Conservation (phyloP, 2,888 invertebrate genomes). For the Aphidius colemani region DNA sequence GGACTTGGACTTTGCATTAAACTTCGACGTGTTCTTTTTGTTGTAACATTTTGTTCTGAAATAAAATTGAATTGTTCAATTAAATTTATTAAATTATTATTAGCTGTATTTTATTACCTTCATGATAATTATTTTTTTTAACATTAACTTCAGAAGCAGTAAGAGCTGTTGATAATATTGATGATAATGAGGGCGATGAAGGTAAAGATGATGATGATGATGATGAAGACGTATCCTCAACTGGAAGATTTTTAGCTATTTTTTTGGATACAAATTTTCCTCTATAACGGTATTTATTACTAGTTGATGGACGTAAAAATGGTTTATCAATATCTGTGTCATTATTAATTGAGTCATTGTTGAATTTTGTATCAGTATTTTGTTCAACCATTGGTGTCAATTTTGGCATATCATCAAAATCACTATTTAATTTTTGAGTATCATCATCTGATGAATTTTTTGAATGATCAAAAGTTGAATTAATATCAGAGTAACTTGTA, state of each 20-base stretch:
- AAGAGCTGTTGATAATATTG: too few relatives aligned
- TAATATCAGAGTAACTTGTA: slow-evolving; percentile 37
- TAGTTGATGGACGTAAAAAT: slow-evolving; percentile 51
- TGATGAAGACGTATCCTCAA: slow-evolving; percentile 47
- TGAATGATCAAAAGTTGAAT: slow-evolving; percentile 42
- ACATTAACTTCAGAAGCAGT: slow-evolving; percentile 43
- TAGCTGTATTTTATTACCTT: slow-evolving; percentile 43
- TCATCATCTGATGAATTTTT: slow-evolving; percentile 43
- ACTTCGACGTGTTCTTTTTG: slow-evolving; percentile 53
- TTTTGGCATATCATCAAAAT: slow-evolving; percentile 57
- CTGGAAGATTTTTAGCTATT: slow-evolving; percentile 47
- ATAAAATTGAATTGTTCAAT: slow-evolving; percentile 23
- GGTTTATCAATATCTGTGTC: slow-evolving; percentile 48
- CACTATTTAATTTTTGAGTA: slow-evolving; percentile 42
- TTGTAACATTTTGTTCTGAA: slow-evolving; percentile 47
- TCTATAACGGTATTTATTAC: slow-evolving; percentile 47
- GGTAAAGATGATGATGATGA: slow-evolving; percentile 36
- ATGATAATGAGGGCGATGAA: too few relatives aligned
- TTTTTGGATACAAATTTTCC: slow-evolving; percentile 44
- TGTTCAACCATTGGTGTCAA: slow-evolving; percentile 54
- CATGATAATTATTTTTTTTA: slow-evolving; percentile 50
- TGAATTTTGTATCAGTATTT: slow-evolving; percentile 37
- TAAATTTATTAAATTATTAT: slow-evolving; percentile 4
- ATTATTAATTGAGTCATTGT: slow-evolving; percentile 45
- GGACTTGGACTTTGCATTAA: slow-evolving; percentile 58